Evolutionary conservation across 2,113 vertebrate genomes (phyloP), one percentile per base, ranked within the genome.

Genomic region (Dolichotis patagonum): DNA sequence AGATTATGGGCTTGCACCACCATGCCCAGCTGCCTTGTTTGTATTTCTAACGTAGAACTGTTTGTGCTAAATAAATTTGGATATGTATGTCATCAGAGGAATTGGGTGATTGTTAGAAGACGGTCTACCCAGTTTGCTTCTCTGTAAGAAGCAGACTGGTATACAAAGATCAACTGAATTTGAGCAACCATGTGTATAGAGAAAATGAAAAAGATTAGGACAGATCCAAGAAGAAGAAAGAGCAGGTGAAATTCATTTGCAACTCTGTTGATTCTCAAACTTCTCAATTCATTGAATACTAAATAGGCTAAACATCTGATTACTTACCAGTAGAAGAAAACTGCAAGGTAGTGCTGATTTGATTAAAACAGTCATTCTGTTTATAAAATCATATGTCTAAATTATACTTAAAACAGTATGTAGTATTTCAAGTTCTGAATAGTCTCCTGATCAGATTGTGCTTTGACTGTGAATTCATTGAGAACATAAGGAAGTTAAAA

Each of bases 171-270:
- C 35, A 10, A 3, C 46, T 94, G 85, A 92, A 85, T 94, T 90
- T 84, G 83, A 96, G 41, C 69, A 94, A 94, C 49, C 49, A 26
- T 80, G 30, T 95, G 8, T 94, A 84, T 38, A 87, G 65, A 94
- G 38, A 30, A 96, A 94, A n/a, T 92, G 20, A 92, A 93, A 86
- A 97, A 56, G 43, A 87, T 1, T 75, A 73, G 63, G 9, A 6
- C 22, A 93, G 52, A 95, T 58, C 85, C 69, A 92, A 84, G 38
- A 93, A 96, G 86, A 96, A 96, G 84, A 97, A 71, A 86, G 58
- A 86, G 58, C 30, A 62, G 35, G 65, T 94, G 46, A 87, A 92
- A 73, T 89, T 82, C 30, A 84, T 87, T 94, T 96, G 56, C 78
- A 89, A 1, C 46, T 86, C 2, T 41, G 0, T 67, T 81, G 60